Conservation (phyloP, 2,113 vertebrate genomes). For the Hystrix brachyura region DNA sequence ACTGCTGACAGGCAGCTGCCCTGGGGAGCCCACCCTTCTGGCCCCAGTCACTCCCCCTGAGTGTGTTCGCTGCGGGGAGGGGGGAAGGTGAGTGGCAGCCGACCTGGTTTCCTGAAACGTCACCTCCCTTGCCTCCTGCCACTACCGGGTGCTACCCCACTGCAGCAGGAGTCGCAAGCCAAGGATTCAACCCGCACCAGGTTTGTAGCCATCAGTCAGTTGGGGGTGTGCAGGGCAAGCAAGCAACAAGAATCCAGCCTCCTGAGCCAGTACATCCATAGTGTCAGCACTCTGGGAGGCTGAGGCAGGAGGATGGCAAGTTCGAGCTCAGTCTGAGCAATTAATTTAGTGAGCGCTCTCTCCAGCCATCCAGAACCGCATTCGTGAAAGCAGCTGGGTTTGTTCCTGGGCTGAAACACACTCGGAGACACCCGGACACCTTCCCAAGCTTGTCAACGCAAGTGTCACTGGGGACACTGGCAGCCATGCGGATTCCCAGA, state of each 20-base stretch:
- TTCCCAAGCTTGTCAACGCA: background rate
- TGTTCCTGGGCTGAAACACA: background rate
- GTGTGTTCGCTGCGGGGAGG: background rate
- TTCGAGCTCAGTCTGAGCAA: background rate
- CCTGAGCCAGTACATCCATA: background rate
- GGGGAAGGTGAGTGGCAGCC: background rate
- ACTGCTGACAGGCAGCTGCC: background rate
- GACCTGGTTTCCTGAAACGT: conserved; percentile 66
- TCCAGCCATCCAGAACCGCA: background rate
- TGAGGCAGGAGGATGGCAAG: background rate
- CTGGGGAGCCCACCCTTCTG: conserved; percentile 20
- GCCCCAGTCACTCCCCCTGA: background rate
- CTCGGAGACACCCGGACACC: background rate
- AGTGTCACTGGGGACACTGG: background rate
- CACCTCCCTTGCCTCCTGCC: background rate
- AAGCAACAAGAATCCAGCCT: background rate
- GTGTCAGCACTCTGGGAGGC: background rate
- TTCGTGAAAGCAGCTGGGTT: background rate
- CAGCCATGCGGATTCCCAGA: background rate
- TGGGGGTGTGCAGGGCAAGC: background rate
- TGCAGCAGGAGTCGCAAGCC: background rate
- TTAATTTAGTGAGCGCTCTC: background rate
- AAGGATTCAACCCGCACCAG: background rate
- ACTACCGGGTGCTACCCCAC: rapidly evolving
- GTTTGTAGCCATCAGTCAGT: background rate